phyloP scores from a whole-genome alignment of 1,140 invertebrate genomes.

The Tribolium madens region DNA sequence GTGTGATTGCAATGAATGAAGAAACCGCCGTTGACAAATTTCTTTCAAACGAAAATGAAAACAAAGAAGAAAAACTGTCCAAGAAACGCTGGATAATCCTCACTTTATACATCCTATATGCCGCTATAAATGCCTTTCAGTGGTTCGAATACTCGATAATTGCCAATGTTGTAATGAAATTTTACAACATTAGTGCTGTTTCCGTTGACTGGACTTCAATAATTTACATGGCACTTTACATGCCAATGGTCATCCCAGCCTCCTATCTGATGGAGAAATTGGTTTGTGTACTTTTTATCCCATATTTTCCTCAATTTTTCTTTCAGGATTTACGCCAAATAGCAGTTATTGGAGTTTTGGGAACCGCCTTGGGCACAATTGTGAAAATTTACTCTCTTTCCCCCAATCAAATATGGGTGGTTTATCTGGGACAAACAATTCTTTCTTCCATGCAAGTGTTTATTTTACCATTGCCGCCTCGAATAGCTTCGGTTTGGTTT shows the following conservation, averaged over 20 bases:
- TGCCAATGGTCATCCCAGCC: constrained; percentile 57
- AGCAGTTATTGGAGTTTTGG: constrained; percentile 63
- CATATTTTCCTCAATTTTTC: neutral
- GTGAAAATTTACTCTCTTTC: constrained; percentile 76
- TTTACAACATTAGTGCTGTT: constrained; percentile 68
- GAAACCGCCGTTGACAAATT: neutral
- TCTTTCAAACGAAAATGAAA: neutral
- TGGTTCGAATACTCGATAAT: constrained; percentile 73
- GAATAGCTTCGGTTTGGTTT: constrained; percentile 75
- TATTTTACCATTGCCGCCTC: constrained; percentile 78
- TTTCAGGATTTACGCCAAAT: constrained; percentile 62
- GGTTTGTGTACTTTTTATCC: no score
- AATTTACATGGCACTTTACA: constrained; percentile 58
- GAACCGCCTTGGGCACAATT: constrained; percentile 75
- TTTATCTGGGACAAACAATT: constrained; percentile 77
- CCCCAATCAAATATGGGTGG: constrained; percentile 73
- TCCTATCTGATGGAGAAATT: constrained; percentile 58
- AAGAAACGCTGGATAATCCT: constrained; percentile 56
- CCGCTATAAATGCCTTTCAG: constrained; percentile 68
- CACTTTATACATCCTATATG: constrained; percentile 54
- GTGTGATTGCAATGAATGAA: neutral
- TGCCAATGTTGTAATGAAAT: constrained; percentile 68
- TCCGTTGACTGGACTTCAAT: constrained; percentile 75
- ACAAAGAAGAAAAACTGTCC: constrained; percentile 41
- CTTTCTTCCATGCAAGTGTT: constrained; percentile 76